Percentiles rank a stretch among this genome's conserved stretches.
Conservation (phyloP, 2,888 invertebrate species). For the Lamproptera curius region DNA sequence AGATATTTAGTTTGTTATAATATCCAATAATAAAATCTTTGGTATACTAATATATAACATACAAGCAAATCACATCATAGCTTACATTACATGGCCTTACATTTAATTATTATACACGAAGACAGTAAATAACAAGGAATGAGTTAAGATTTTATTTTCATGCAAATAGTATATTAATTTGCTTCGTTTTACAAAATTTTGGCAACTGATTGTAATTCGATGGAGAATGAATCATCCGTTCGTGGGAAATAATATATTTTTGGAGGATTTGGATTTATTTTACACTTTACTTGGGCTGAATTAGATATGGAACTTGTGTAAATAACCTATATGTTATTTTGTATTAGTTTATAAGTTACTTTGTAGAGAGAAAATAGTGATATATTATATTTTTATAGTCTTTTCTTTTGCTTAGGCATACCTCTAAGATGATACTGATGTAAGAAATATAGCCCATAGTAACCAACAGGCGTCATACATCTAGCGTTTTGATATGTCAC, state of each 20-base stretch:
- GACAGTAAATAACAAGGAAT: not conserved
- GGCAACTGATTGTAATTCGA: not conserved
- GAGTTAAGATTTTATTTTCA: not conserved
- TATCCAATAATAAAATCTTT: slow-evolving; percentile 51
- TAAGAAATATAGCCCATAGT: no score
- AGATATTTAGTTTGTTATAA: no score
- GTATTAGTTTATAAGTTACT: no score
- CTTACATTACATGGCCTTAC: slow-evolving; percentile 28
- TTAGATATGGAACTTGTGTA: not conserved
- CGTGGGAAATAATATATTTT: not conserved
- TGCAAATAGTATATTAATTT: no score
- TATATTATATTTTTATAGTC: no score
- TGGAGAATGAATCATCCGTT: not conserved
- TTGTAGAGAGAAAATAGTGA: no score
- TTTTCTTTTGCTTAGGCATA: no score
- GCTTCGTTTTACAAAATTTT: not conserved
- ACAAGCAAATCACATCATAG: slow-evolving; percentile 35
- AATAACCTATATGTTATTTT: no score
- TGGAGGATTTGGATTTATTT: not conserved
- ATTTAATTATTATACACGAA: slow-evolving; percentile 7
- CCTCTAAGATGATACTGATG: no score
- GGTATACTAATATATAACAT: slow-evolving; percentile 35
- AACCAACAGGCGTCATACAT: no score
- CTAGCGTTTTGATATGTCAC: no score
- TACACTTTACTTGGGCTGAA: not conserved